Evolutionary conservation across 1,140 invertebrate species (phyloP).

Genomic region (Cydia strobilella): DNA sequence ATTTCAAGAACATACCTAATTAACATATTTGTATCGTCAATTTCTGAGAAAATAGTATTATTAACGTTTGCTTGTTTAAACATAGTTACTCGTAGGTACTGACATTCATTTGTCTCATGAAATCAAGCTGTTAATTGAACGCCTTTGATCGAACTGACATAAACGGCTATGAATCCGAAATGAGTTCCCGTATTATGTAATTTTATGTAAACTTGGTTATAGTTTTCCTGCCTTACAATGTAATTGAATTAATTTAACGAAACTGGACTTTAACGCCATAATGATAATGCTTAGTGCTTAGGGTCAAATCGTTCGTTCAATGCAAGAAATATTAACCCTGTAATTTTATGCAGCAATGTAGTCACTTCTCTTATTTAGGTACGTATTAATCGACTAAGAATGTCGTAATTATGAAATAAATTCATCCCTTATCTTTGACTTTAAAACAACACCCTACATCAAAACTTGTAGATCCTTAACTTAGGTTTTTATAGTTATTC

Average conservation of each 20-base stretch:
- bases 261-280: neutral
- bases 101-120: neutral
- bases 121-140: neutral
- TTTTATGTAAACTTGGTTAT: neutral
- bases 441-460: no score
- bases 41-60: constrained; percentile 8
- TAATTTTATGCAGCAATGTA: constrained; percentile 8
- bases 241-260: no score
- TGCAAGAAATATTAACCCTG: neutral
- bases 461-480: neutral
- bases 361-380: neutral
- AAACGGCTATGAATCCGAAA: constrained; percentile 20
- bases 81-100: neutral
- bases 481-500: neutral
- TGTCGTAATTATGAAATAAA: neutral
- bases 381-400: neutral
- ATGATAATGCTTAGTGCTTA: neutral
- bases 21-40: constrained; percentile 18
- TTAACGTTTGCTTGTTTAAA: constrained; percentile 1
- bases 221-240: neutral
- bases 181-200: constrained; percentile 14
- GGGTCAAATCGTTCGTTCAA: neutral
- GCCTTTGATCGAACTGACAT: neutral
- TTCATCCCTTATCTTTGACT: neutral
- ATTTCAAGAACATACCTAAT: neutral